These are phyloP conservation scores for Caenorhabditis remanei DNA, from an alignment of 1,140 invertebrate genomes.

Conservation along the genomic window DNA sequence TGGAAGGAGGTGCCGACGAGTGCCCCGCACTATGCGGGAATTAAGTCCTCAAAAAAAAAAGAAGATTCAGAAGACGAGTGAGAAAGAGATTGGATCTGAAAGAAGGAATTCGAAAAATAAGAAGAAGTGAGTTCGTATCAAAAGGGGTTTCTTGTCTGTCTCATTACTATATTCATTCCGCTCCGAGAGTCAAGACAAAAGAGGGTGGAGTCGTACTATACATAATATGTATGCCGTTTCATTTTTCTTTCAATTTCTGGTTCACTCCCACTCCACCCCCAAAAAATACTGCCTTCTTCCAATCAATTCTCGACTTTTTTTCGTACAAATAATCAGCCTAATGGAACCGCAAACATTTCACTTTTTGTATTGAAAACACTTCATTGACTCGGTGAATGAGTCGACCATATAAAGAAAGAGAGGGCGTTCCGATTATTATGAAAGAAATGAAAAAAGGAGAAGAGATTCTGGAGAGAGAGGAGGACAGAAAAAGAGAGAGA, in stretches of 20 bases:
- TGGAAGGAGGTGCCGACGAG: constrained; percentile 19
- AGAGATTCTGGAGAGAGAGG: background rate
- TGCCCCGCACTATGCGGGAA: constrained; percentile 42
- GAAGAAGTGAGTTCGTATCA: constrained; percentile 13
- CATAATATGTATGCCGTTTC: constrained; percentile 36
- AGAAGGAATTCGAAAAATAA: background rate
- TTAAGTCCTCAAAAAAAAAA: constrained; percentile 28
- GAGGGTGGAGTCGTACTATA: constrained; percentile 1
- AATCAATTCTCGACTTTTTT: background rate
- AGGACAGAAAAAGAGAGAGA: background rate
- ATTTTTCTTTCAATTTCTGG: background rate
- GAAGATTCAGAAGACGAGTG: background rate
- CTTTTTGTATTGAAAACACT: constrained; percentile 46
- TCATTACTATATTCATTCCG: constrained; percentile 31
- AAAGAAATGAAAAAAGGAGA: background rate
- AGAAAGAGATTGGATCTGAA: background rate
- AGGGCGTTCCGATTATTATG: constrained; percentile 46
- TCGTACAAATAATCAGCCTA: constrained; percentile 25
- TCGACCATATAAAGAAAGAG: background rate
- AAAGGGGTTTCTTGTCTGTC: background rate
- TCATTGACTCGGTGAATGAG: constrained; percentile 47
- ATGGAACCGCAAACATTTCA: constrained; percentile 47
- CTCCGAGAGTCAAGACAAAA: constrained; percentile 12
- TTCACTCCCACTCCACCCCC: background rate
- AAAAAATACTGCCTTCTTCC: background rate